Evolutionary conservation across 1,140 invertebrate genomes (phyloP), one percentile per base, ranked within the genome.

Genomic region (Homarus americanus): DNA sequence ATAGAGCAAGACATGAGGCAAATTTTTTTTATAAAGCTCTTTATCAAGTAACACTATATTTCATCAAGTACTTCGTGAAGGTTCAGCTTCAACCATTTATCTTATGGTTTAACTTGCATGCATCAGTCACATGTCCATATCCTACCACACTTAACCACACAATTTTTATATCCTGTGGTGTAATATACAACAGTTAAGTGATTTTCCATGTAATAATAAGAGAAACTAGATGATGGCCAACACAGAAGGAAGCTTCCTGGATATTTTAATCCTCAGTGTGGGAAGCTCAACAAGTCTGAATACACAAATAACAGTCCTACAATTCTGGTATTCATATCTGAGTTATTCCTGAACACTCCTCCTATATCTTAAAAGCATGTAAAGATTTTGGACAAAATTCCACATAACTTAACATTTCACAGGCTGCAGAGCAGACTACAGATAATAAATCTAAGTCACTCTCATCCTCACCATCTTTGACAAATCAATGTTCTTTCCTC

Each of bases 401-500:
- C 28, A 69, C 20, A 24, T 24, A 15, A 20, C 24, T 24, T 24
- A 49, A 49, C 12, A 49, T 49, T 49, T 49, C 44, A 49, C 44
- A 49, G 44, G 44, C 17, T 2, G 44, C 44, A 10, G 17, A 49
- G 44, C 15, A 63, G 58, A 63, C 58, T 63, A 17, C 9, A 1
- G 53, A 15, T 32, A 9, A 32, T 28, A 32, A 7, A n/a, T 32
- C 69, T 90, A 90, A 40, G 87, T 90, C 32, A 83, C 87, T 73
- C 87, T 90, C 87, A 90, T 90, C 9, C 87, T 80, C 34, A 90
- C 87, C 80, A 90, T 80, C 44, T 82, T 82, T 24, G 87, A 72
- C n/a, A 83, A 44, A 49, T 90, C 87, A n/a, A 90, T 82, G 66
- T 34, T 75, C 41, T 76, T 90, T 17, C 80, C 80, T 28, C 69